These are phyloP conservation scores for Platysternon megacephalum DNA, from an alignment of 2,113 vertebrate species.

Conservation along the genomic window DNA sequence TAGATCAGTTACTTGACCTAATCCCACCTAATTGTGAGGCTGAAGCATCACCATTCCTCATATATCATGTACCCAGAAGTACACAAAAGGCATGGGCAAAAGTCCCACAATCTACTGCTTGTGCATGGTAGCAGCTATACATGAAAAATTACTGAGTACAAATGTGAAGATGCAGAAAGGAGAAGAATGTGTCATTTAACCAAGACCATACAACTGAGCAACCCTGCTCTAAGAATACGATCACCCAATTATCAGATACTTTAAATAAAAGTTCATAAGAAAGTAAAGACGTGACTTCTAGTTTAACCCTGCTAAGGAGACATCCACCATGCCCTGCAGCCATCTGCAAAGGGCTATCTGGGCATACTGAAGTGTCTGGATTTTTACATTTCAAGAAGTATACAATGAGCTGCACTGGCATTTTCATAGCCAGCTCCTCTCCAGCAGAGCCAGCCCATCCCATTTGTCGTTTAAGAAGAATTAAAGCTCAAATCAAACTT, in stretches of 20 bases:
- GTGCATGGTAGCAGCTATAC: not conserved
- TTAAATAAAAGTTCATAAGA: not conserved
- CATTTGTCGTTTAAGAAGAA: too few relatives aligned
- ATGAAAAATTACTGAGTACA: not conserved
- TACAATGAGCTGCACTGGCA: not conserved
- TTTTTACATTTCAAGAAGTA: not conserved
- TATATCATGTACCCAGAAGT: not conserved
- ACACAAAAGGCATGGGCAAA: accelerated
- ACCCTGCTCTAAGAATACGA: not conserved
- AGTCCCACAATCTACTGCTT: accelerated
- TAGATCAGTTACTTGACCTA: not conserved
- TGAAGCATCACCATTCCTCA: accelerated
- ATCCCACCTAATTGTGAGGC: accelerated
- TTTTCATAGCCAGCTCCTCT: not conserved
- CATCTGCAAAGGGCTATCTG: not conserved
- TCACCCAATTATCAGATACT: not conserved
- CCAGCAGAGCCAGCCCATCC: not conserved
- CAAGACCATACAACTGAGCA: not conserved
- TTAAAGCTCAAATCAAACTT: too few relatives aligned
- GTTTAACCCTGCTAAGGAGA: not conserved
- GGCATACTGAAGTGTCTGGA: not conserved
- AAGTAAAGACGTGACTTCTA: not conserved
- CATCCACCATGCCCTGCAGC: not conserved
- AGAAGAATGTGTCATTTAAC: not conserved
- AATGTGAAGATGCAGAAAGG: not conserved